These are phyloP conservation scores for Amblyopsis rosae DNA, from an alignment of 2,113 vertebrate species.

Conservation along the genomic window DNA sequence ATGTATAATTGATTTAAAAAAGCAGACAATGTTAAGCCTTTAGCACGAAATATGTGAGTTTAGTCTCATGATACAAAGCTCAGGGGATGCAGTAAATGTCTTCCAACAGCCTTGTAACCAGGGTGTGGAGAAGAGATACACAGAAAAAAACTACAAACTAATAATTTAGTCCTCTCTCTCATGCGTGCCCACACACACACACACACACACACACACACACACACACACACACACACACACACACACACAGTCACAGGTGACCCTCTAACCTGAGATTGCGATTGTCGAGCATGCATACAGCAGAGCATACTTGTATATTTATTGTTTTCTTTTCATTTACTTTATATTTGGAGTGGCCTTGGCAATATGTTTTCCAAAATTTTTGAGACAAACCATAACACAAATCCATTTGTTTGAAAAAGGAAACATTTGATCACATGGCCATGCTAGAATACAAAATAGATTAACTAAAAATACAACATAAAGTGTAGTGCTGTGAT, in stretches of 20 bases:
- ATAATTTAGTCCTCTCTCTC: slow-evolving; percentile 24
- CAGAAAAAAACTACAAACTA: slow-evolving; percentile 49
- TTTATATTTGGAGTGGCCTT: slow-evolving; percentile 41
- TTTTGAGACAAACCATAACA: slow-evolving; percentile 35
- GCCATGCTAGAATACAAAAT: slow-evolving; percentile 68
- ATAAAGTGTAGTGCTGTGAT: slow-evolving; percentile 70
- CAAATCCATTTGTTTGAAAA: slow-evolving; percentile 33
- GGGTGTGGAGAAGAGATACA: slow-evolving; percentile 1
- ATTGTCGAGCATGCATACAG: slow-evolving; percentile 78
- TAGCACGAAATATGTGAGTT: not conserved
- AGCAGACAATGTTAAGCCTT: not conserved
- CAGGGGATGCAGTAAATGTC: slow-evolving; percentile 60
- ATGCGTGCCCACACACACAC: slow-evolving; percentile 2
- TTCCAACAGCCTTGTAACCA: slow-evolving; percentile 50
- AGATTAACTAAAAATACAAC: slow-evolving; percentile 59
- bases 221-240: slow-evolving; percentile 19
- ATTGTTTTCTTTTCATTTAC: slow-evolving; percentile 37
- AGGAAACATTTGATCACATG: slow-evolving; percentile 56
- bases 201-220: slow-evolving; percentile 2
- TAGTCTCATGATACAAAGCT: not conserved
- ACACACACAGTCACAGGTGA: slow-evolving; percentile 23
- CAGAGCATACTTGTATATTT: slow-evolving; percentile 46
- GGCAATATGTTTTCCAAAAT: slow-evolving; percentile 33
- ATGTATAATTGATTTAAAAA: not conserved
- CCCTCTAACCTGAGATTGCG: slow-evolving; percentile 73